phyloP scores from a whole-genome alignment of 2,113 vertebrate species.

The Petrocephalus microphthalmus region DNA sequence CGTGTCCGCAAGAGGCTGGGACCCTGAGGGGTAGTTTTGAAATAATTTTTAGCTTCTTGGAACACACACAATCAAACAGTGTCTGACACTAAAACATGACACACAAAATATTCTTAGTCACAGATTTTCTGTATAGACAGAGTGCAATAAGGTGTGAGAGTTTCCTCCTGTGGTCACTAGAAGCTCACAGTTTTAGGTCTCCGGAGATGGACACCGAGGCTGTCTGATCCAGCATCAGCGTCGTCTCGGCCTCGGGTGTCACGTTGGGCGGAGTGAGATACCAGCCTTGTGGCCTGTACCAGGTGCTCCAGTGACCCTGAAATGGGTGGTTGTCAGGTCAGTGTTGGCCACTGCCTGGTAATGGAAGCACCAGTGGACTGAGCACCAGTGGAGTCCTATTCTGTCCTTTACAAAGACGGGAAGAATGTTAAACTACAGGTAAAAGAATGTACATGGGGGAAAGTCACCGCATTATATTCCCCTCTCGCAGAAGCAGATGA shows the following conservation, averaged over 20 bases:
- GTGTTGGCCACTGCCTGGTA: neutral
- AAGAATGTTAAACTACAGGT: neutral
- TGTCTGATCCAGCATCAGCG: slow-evolving; percentile 25
- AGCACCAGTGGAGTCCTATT: neutral
- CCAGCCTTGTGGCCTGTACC: slow-evolving; percentile 29
- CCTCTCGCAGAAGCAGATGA: neutral
- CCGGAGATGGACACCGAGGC: slow-evolving; percentile 29
- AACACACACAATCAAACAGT: neutral
- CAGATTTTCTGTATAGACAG: neutral
- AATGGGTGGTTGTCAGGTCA: neutral
- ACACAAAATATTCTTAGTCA: neutral
- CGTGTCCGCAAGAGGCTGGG: slow-evolving; percentile 38
- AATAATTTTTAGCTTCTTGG: neutral
- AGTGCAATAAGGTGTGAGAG: neutral
- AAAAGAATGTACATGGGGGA: neutral
- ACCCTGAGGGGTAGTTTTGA: slow-evolving; percentile 39
- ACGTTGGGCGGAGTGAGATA: slow-evolving; percentile 31
- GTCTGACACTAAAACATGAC: neutral
- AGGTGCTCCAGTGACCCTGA: slow-evolving; percentile 35
- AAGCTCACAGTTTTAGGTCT: slow-evolving; percentile 54
- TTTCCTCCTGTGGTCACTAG: neutral
- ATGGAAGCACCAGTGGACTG: neutral
- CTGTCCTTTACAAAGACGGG: neutral
- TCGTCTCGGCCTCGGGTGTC: slow-evolving; percentile 33
- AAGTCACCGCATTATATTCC: neutral